These are phyloP conservation scores for Leuctra nigra DNA, from an alignment of 2,888 invertebrate species.

Conservation along the genomic window DNA sequence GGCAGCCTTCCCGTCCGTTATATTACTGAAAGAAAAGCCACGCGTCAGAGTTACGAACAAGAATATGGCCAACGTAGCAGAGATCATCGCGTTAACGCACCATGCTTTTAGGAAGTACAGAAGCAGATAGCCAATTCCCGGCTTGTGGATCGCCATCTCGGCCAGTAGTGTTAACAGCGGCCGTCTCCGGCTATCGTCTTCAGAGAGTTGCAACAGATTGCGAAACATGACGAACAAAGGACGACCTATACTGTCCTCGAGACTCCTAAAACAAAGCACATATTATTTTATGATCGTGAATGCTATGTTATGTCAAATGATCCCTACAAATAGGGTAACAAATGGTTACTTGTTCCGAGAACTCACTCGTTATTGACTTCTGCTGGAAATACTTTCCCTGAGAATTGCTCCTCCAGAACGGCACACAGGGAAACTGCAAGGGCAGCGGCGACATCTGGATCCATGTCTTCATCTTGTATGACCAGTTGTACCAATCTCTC, in stretches of 20 bases:
- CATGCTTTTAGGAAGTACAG: constrained; percentile 55
- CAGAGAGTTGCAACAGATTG: constrained; percentile 64
- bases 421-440: constrained; percentile 53
- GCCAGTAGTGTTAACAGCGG: constrained; percentile 71
- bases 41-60: no score
- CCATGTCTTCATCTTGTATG: constrained; percentile 51
- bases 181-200: constrained; percentile 70
- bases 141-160: constrained; percentile 59
- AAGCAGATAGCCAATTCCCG: constrained; percentile 71
- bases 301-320: no score
- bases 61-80: no score
- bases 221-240: constrained; percentile 85
- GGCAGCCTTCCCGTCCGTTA: constrained; percentile 65
- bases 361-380: constrained; percentile 45
- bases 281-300: background rate
- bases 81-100: constrained; percentile 34
- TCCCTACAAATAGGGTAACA: no score
- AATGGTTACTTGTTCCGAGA: background rate
- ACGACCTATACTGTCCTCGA: constrained; percentile 71
- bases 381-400: constrained; percentile 43
- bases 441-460: constrained; percentile 50
- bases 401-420: constrained; percentile 47
- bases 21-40: constrained; percentile 41
- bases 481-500: constrained; percentile 56
- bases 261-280: constrained; percentile 36